Evolutionary conservation across 1,140 invertebrate genomes (phyloP).

Genomic region (Neodiprion lecontei): DNA sequence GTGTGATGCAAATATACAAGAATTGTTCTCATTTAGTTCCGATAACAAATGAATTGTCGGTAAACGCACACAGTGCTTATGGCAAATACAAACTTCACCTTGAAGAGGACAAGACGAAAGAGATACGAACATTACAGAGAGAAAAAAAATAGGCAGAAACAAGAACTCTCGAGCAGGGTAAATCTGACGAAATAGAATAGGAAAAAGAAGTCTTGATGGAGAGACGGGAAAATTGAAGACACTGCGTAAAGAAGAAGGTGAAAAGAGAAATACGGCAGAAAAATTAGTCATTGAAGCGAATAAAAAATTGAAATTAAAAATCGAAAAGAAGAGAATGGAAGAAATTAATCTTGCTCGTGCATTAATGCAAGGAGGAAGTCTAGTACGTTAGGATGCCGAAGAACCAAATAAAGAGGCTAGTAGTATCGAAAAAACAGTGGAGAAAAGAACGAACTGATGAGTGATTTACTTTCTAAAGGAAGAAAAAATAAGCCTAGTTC

Average conservation of each 20-base stretch:
- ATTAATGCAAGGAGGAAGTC: background rate
- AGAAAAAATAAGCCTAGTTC: background rate
- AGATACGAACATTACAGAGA: background rate
- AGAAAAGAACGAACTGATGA: background rate
- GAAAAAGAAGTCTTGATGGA: constrained; percentile 17
- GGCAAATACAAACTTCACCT: background rate
- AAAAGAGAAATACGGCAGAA: constrained; percentile 8
- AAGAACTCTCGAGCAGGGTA: background rate
- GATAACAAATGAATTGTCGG: background rate
- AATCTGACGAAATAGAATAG: constrained; percentile 13
- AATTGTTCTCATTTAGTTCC: background rate
- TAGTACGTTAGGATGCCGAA: background rate
- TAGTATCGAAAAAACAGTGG: background rate
- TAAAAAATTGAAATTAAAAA: background rate
- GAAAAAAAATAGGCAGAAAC: background rate
- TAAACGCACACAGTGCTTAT: background rate
- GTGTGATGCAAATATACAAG: background rate
- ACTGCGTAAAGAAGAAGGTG: background rate
- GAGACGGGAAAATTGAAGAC: constrained; percentile 16
- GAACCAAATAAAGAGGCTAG: background rate
- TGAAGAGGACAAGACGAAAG: constrained; percentile 8
- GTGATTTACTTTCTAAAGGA: background rate
- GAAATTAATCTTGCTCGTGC: background rate
- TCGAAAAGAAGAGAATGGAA: background rate
- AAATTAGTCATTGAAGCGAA: background rate